Base-by-base conservation (phyloP, 1,140 invertebrate species). In the Nylanderia fulva region DNA sequence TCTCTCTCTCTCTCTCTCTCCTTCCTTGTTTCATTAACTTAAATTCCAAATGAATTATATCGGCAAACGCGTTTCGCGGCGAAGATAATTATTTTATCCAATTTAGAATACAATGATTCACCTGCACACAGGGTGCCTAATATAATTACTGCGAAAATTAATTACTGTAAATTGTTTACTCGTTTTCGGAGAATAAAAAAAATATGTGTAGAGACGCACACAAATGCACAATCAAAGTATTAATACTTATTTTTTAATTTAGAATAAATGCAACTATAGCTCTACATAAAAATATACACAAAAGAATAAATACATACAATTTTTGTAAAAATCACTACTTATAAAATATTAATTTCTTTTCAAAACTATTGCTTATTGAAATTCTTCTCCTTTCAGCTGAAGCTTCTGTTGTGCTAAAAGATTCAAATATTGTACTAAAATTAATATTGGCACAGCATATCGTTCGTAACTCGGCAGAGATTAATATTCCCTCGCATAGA, bases 51-150 rank as follows among this genome's bases (percentile, higher is more conserved):
- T 69, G 0, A 42, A 58, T 71, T 58, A 11, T 48, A 48, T 15
- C 24, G 11, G 42, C 18, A 58, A 58, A 71, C 13, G 4, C 15
- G 77, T 71, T 80, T 58, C n/a, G 36, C 39, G 36, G n/a, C 24
- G 13, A 80, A 56, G 18, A 58, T 80, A 80, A 80, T 71, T 71
- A 80, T 36, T 80, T 80, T 58, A 80, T 58, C 54, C 11, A 71
- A 71, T 80, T 80, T 71, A 29, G 52, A 56, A 39, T 56, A 56
- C 63, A 71, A 80, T 18, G 9, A n/a, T 66, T 68, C 5, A 42
- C 42, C 27, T 11, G 6, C 36, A 42, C 24, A 33, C 42, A n/a
- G n/a, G 42, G 9, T 69, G 15, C 6, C 45, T 8, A 29, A 9
- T 42, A 29, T 80, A 66, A 79, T 76, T 63, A 27, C n/a, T 48